These are phyloP conservation scores for Conops quadrifasciatus DNA, from an alignment of 2,888 invertebrate species.

Conservation along the genomic window DNA sequence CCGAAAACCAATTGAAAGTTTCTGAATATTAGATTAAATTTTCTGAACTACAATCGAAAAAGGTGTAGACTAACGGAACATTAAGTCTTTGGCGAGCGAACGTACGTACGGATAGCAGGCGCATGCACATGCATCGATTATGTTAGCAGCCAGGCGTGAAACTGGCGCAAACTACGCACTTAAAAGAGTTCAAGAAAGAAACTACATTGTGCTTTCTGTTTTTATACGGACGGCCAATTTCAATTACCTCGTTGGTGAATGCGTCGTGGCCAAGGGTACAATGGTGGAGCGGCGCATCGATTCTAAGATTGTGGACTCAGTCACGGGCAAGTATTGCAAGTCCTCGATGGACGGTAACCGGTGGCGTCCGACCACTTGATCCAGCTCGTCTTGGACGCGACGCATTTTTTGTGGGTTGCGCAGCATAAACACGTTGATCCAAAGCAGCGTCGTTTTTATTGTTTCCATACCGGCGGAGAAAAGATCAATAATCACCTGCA, in stretches of 20 bases:
- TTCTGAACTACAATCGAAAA: too few species aligned
- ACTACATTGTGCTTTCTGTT: not conserved
- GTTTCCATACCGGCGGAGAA: constrained; percentile 95
- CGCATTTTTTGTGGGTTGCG: constrained; percentile 83
- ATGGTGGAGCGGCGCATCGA: constrained; percentile 86
- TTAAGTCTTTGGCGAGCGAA: too few species aligned
- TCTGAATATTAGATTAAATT: too few species aligned
- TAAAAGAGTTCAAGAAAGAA: constrained; percentile 10
- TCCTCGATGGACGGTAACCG: constrained; percentile 84
- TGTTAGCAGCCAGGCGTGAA: constrained; percentile 42
- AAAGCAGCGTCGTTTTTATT: constrained; percentile 86
- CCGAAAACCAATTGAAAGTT: too few species aligned
- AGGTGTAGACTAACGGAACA: too few species aligned
- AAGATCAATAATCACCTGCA: constrained; percentile 89
- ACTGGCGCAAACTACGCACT: constrained; percentile 49
- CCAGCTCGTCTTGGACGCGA: constrained; percentile 86
- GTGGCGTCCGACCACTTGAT: constrained; percentile 80
- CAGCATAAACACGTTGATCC: constrained; percentile 89
- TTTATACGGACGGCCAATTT: not conserved
- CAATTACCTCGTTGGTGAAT: constrained; percentile 86
- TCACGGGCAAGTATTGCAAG: constrained; percentile 80
- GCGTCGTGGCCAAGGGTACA: constrained; percentile 90
- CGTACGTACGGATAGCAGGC: too few species aligned
- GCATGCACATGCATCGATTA: constrained; percentile 40
- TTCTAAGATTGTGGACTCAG: constrained; percentile 88